Conservation (phyloP, 2,888 invertebrate species). For the Nymphalis urticae region DNA sequence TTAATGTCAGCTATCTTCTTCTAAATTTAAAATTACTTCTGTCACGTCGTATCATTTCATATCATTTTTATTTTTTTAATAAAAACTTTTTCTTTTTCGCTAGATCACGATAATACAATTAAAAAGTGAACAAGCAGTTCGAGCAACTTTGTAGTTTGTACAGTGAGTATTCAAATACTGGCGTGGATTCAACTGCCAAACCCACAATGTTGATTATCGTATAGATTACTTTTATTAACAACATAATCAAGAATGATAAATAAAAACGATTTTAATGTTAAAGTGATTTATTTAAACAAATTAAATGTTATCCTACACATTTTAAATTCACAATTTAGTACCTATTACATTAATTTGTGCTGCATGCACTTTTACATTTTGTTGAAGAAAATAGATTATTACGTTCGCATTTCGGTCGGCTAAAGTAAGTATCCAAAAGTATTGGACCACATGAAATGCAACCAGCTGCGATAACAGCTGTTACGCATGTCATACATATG, state of each 20-base stretch:
- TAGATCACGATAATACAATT: not conserved
- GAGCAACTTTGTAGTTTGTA: too few species aligned
- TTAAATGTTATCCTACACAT: not conserved
- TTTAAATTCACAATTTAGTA: conserved; percentile 15
- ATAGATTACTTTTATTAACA: too few species aligned
- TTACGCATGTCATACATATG: conserved; percentile 56
- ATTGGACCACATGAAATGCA: conserved; percentile 59
- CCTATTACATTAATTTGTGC: conserved; percentile 46
- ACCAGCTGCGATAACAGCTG: conserved; percentile 53
- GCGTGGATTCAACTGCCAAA: too few species aligned
- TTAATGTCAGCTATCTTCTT: conserved; percentile 41
- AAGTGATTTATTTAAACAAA: not conserved
- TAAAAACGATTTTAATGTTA: too few species aligned
- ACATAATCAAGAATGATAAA: too few species aligned
- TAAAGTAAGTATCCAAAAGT: conserved; percentile 49
- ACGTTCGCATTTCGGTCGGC: conserved; percentile 31
- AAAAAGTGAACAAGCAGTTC: too few species aligned
- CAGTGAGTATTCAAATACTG: too few species aligned
- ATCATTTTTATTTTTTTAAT: not conserved
- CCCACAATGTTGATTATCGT: too few species aligned
- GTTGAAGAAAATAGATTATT: not conserved
- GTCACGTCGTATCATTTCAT: not conserved
- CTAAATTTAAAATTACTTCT: conserved; percentile 52
- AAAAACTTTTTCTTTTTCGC: not conserved
- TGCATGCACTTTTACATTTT: conserved; percentile 55